Conservation (phyloP, 2,888 invertebrate genomes). For the Lycocerus yunnanus region DNA sequence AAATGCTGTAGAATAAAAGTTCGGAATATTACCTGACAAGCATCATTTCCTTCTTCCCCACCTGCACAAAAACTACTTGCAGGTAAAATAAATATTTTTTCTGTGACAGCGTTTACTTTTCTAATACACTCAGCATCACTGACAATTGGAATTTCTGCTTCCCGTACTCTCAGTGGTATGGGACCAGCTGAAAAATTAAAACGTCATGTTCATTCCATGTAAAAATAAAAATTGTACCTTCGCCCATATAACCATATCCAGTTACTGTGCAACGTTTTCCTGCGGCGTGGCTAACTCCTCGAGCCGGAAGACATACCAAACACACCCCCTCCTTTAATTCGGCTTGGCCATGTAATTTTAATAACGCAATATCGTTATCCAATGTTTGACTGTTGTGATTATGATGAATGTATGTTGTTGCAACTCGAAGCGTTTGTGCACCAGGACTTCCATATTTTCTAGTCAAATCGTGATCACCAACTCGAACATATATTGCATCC, state of each 20-base stretch:
- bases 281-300: constrained; percentile 86
- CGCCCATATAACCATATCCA: constrained; percentile 94
- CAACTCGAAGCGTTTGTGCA: constrained; percentile 87
- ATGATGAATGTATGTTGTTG: constrained; percentile 93
- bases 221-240: constrained; percentile 64
- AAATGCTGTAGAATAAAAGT: background rate
- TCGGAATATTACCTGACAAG: constrained; percentile 74
- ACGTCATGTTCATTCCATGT: background rate
- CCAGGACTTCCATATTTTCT: constrained; percentile 89
- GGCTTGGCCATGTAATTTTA: constrained; percentile 87
- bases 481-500: constrained; percentile 90
- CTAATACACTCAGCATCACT: constrained; percentile 90
- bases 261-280: constrained; percentile 92
- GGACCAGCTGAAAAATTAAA: constrained; percentile 72
- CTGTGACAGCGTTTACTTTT: constrained; percentile 92
- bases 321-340: constrained; percentile 86
- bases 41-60: constrained; percentile 90
- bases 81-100: constrained; percentile 91
- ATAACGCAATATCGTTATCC: constrained; percentile 91
- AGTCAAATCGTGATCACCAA: constrained; percentile 91
- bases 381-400: constrained; percentile 94
- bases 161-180: constrained; percentile 85
- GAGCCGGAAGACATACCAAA: constrained; percentile 84
- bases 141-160: constrained; percentile 90
- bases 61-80: constrained; percentile 95